A percentile compares a stretch with the other conserved stretches of the same genome.
Evolutionary conservation across 2,797 vertebrate genomes (phyloP).

Genomic region (Rhinoraja longicauda): DNA sequence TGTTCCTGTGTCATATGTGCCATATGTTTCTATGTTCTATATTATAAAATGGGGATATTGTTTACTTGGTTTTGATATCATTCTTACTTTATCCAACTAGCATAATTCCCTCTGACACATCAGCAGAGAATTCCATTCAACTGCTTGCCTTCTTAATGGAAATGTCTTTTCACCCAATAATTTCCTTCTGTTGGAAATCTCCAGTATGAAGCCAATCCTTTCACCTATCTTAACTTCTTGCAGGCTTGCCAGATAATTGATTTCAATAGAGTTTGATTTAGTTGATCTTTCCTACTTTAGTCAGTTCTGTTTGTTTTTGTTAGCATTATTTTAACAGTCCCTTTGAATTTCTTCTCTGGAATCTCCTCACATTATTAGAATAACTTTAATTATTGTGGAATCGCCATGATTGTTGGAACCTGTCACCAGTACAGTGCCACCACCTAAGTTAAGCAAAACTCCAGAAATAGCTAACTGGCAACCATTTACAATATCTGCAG

Average conservation of each 20-base stretch:
- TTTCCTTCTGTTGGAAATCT: neutral
- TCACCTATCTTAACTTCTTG: neutral
- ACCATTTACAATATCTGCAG: neutral
- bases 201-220: neutral
- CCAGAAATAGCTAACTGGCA: neutral
- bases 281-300: neutral
- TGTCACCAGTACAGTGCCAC: neutral
- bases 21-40: too few relatives aligned
- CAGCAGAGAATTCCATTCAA: neutral
- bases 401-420: neutral
- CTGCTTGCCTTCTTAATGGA: neutral
- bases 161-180: neutral
- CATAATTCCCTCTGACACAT: neutral
- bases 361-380: neutral
- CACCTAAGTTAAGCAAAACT: neutral
- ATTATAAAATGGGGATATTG: neutral
- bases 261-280: neutral
- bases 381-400: neutral
- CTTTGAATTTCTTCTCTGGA: neutral
- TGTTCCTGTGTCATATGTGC: too few relatives aligned
- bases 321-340: neutral
- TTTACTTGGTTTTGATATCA: neutral
- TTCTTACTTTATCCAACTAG: neutral
- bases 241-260: neutral
- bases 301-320: neutral